Evolutionary conservation across 2,888 invertebrate species (phyloP).

Genomic region (Apantesis nais): DNA sequence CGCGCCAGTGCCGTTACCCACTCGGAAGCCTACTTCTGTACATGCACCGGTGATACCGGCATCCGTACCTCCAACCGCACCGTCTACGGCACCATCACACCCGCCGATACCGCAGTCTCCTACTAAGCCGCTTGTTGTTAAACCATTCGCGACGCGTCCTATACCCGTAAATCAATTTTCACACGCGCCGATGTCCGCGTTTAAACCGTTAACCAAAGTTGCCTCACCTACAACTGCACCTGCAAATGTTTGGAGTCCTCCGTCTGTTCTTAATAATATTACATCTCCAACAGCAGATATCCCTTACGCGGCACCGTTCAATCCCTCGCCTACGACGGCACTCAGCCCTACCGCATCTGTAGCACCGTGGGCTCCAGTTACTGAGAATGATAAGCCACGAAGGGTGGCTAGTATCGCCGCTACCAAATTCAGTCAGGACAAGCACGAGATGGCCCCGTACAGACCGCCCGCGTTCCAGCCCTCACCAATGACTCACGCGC

Average conservation of each 20-base stretch:
- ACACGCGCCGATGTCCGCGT: slow-evolving; percentile 91
- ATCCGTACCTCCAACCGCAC: slow-evolving; percentile 16
- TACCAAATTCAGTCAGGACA: slow-evolving; percentile 82
- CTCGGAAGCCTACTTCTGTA: slow-evolving; percentile 21
- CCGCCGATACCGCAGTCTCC: slow-evolving; percentile 61
- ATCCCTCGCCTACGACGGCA: slow-evolving; percentile 52
- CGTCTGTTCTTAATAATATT: slow-evolving; percentile 61
- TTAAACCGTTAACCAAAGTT: slow-evolving; percentile 86
- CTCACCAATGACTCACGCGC: slow-evolving; percentile 59
- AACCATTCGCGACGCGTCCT: slow-evolving; percentile 85
- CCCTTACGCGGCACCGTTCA: slow-evolving; percentile 50
- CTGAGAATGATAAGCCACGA: slow-evolving; percentile 68
- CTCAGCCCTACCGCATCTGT: slow-evolving; percentile 49
- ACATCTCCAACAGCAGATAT: slow-evolving; percentile 64
- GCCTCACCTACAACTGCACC: slow-evolving; percentile 69
- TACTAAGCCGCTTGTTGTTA: slow-evolving; percentile 63
- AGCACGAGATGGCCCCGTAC: slow-evolving; percentile 49
- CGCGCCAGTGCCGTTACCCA: slow-evolving; percentile 24
- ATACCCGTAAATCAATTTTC: slow-evolving; percentile 90
- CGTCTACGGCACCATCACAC: slow-evolving; percentile 28
- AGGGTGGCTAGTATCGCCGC: slow-evolving; percentile 82
- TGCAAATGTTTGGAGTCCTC: slow-evolving; percentile 77
- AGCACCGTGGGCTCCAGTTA: slow-evolving; percentile 79
- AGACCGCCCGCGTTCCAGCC: slow-evolving; percentile 54
- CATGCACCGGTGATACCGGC: slow-evolving; percentile 27